Percentiles rank a stretch among this genome's conserved stretches.
Evolutionary conservation across 2,888 invertebrate species (phyloP).

Genomic region (Trypoxylon attenuatum): DNA sequence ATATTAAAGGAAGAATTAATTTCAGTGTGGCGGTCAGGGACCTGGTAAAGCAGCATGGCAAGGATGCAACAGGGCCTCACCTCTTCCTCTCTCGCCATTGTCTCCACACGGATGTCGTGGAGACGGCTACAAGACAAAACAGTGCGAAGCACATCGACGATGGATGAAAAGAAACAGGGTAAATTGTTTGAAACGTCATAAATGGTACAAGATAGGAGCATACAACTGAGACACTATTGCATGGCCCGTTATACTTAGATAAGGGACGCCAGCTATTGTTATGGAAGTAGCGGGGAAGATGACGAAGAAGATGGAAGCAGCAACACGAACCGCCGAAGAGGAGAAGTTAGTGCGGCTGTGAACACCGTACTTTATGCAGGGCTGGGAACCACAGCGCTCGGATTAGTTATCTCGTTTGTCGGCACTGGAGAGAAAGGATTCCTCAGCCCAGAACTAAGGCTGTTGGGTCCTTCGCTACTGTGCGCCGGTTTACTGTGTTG

Average conservation of each 20-base stretch:
- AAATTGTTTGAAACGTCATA: too few relatives aligned
- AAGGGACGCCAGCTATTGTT: constrained; percentile 89
- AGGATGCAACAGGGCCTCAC: constrained; percentile 70
- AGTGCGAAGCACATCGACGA: constrained; percentile 81
- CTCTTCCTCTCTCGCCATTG: constrained; percentile 65
- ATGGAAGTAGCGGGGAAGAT: constrained; percentile 79
- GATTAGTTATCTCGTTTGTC: constrained; percentile 91
- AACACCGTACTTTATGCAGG: constrained; percentile 90
- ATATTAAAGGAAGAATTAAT: constrained; percentile 52
- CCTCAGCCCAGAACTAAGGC: constrained; percentile 89
- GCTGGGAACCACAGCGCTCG: constrained; percentile 87
- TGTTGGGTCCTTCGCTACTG: constrained; percentile 90
- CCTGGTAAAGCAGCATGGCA: constrained; percentile 89
- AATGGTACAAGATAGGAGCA: neutral
- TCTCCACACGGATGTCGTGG: constrained; percentile 66
- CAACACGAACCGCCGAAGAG: constrained; percentile 79
- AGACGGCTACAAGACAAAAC: constrained; percentile 77
- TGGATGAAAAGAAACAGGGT: constrained; percentile 94
- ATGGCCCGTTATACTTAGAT: constrained; percentile 77
- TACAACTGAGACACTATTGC: neutral
- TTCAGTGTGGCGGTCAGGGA: constrained; percentile 78
- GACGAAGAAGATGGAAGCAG: constrained; percentile 77
- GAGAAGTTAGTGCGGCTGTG: constrained; percentile 87
- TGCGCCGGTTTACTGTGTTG: constrained; percentile 88
- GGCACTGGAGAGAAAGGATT: constrained; percentile 92